Evolutionary conservation across 37 sponge, comb jelly and placozoan species (phyloP), one percentile per base, ranked within the genome.

Genomic region (Hormiphora californensis): DNA sequence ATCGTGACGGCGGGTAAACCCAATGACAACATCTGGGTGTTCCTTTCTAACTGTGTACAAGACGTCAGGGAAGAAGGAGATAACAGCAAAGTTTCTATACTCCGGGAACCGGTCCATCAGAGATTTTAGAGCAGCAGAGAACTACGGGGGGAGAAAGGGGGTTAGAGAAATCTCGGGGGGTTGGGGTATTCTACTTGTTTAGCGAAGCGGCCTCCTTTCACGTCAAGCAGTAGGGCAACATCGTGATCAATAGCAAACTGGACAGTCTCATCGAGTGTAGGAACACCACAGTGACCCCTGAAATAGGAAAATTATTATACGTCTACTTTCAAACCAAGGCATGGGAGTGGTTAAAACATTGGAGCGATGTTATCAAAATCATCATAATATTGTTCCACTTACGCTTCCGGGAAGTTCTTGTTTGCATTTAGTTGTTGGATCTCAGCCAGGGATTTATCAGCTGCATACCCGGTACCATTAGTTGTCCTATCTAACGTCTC

Each of bases 51-150:
- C 35, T 7, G 27, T 37, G 43, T 33, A 7, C 25, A 73, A 46
- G 81, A 73, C 23, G 23, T 73, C 81, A 40, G 81, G 81, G 46
- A 73, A 73, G 81, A 73, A 73, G n/a, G 81, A 73, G 31, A 73
- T 73, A 49, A 73, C 35, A 22, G 81, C 81, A 36, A 73, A 73
- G 46, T 40, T n/a, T n/a, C n/a, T n/a, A n/a, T n/a, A n/a, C n/a
- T n/a, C n/a, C n/a, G n/a, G n/a, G n/a, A n/a, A n/a, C n/a, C n/a
- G n/a, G n/a, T n/a, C n/a, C n/a, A n/a, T n/a, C n/a, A n/a, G n/a
- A n/a, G n/a, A n/a, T n/a, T n/a, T n/a, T n/a, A n/a, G n/a, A n/a
- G n/a, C n/a, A n/a, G n/a, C n/a, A n/a, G n/a, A n/a, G n/a, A n/a
- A n/a, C n/a, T n/a, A n/a, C n/a, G n/a, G n/a, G n/a, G n/a, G n/a